Evolutionary conservation across 2,113 vertebrate genomes (phyloP), one percentile per base, ranked within the genome.

Genomic region (Cheirogaleus medius): DNA sequence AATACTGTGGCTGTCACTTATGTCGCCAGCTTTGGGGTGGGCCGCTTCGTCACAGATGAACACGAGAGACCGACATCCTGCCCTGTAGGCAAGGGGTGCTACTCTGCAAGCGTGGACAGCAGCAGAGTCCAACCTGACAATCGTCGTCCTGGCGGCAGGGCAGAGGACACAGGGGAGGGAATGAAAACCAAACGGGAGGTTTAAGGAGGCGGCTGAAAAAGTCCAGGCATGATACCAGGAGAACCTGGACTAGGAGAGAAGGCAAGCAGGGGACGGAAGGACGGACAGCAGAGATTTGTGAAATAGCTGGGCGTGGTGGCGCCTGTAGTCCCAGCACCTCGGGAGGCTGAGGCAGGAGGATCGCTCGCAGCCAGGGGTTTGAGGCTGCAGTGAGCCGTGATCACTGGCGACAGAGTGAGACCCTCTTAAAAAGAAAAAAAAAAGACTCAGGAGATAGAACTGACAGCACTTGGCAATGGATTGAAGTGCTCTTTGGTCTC

Each of bases 81-180:
- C 42, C 90, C 69, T 58, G 32, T 47, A 95, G 95, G 73, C 52
- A 93, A 90, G 69, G 88, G 94, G 81, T 15, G 68, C 49, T 93
- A 42, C 64, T 64, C 60, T 10, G 20, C 20, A 56, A 21, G 20
- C 54, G 54, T 56, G 20, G 7, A 8, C 54, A 56, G 20, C 54
- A 56, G 49, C 54, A 96, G 34, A 71, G 81, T 64, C 83, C 88
- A 96, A 77, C 73, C 95, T 95, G 23, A 64, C 88, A 98, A 95
- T 97, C 84, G 91, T 3, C 5, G 42, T 13, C 18, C 32, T 27
- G 49, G 44, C 14, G 6, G 63, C 25, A 25, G 4, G 1, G 29
- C 11, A n/a, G 77, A 44, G 56, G 42, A 49, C 20, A 5, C 8
- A 0, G 0, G 1, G 10, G 11, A 49, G 34, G 34, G 27, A 12